Evolutionary conservation across 2,113 vertebrate genomes (phyloP).

Genomic region (Lophius piscatorius): DNA sequence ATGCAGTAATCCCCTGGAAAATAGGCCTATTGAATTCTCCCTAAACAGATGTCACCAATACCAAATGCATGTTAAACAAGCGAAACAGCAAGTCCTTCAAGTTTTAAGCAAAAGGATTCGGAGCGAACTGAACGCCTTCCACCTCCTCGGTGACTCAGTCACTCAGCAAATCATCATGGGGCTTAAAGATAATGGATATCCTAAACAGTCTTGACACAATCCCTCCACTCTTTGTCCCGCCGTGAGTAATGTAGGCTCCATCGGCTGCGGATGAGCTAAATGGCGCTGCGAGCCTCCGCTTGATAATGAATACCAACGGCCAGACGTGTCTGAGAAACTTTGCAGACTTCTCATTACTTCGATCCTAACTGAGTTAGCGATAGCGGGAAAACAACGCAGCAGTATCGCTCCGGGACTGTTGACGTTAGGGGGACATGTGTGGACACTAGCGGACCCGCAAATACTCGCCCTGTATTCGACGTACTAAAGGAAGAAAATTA

Average conservation of each 20-base stretch:
- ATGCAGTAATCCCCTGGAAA: conserved; percentile 32
- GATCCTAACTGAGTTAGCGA: conserved; percentile 43
- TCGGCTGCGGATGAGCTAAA: conserved; percentile 46
- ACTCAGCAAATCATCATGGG: conserved; percentile 41
- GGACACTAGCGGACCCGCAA: conserved; percentile 32
- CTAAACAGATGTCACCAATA: conserved; percentile 26
- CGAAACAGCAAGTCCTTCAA: conserved; percentile 3
- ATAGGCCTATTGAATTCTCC: conserved; percentile 16
- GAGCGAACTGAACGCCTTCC: conserved; percentile 35
- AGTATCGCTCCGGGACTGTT: conserved; percentile 7
- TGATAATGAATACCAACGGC: conserved; percentile 59
- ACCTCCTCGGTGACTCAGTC: conserved; percentile 48
- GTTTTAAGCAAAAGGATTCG: conserved; percentile 45
- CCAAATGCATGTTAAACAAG: conserved; percentile 11
- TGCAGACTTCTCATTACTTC: conserved; percentile 56
- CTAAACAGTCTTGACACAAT: conserved; percentile 62
- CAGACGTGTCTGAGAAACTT: conserved; percentile 53
- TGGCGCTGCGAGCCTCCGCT: conserved; percentile 41
- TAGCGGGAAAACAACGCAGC: conserved; percentile 23
- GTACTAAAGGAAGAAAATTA: conserved; percentile 23
- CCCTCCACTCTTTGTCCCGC: conserved; percentile 53
- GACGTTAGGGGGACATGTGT: conserved; percentile 30
- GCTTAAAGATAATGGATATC: conserved; percentile 63
- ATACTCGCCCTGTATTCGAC: conserved; percentile 20
- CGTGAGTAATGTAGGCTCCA: conserved; percentile 58